Percentiles rank a stretch among this genome's conserved stretches.
Conservation (phyloP, 2,888 invertebrate species). For the Cheilosia vernalis region DNA sequence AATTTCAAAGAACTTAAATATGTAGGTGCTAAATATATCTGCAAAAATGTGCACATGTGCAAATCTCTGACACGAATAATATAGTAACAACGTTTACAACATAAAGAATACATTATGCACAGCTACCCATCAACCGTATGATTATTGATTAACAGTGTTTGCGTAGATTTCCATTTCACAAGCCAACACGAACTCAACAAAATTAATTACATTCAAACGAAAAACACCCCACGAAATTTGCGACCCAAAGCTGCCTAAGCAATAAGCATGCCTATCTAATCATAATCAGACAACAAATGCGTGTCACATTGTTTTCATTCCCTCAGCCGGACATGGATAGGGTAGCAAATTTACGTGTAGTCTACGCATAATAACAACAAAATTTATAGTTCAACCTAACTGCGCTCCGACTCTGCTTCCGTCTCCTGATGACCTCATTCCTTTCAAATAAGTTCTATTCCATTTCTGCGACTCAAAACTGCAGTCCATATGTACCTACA, state of each 20-base stretch:
- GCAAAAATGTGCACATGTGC: too few species aligned
- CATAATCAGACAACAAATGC: conserved; percentile 4
- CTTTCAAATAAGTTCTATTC: not conserved
- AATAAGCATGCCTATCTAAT: not conserved
- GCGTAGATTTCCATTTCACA: not conserved
- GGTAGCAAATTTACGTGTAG: not conserved
- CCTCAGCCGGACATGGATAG: conserved; percentile 11
- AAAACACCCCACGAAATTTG: conserved; percentile 12
- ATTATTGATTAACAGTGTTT: too few species aligned
- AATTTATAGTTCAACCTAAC: not conserved
- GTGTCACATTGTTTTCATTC: conserved; percentile 11
- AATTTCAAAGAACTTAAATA: too few species aligned
- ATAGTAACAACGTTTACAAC: too few species aligned
- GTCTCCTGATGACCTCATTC: not conserved
- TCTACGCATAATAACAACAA: not conserved
- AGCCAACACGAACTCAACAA: not conserved
- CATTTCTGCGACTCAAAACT: not conserved
- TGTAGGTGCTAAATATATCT: too few species aligned
- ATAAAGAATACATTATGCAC: too few species aligned
- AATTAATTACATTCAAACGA: not conserved
- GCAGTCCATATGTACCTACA: too few species aligned
- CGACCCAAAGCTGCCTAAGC: not conserved
- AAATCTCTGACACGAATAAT: too few species aligned
- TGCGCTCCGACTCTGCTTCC: not conserved
- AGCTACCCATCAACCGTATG: too few species aligned